Base-by-base conservation (phyloP, 1,140 invertebrate species). In the Cotesia typhae region DNA sequence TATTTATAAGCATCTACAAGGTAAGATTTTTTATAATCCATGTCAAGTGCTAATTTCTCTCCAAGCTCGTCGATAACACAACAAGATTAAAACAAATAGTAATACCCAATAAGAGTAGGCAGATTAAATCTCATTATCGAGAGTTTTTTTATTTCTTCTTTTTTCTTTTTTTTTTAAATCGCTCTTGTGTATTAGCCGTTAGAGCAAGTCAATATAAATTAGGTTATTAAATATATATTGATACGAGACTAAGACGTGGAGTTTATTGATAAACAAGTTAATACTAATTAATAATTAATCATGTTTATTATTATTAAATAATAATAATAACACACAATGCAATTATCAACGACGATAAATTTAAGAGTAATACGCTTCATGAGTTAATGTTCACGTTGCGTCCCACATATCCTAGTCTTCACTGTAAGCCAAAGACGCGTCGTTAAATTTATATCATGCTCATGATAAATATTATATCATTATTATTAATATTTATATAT, bases 1-100 rank as follows among this genome's bases (percentile, higher is more conserved):
- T 52, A 66, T 51, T 52, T 52, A 72, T 77, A 81, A 77, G 74
- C 76, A 75, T 55, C 60, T 67, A 72, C 79, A 76, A 76, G 69
- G 67, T 74, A 75, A 67, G 10, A 53, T n/a, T 57, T 71, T 71
- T 57, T 64, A 59, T 72, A 65, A 72, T 47, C n/a, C 9, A 66
- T 66, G 10, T 66, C 47, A 64, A 64, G 12, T 20, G 61, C 37
- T 38, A 37, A 47, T 69, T 57, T 69, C 38, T 10, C 37, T 69
- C 35, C 28, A 47, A 28, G 41, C 41, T 67, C 20, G 36, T 60
- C 55, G 41, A 60, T 17, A 41, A 70, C 41, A 61, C 17, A 61
- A 37, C 6, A 12, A 36, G 12, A 68, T 57, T 12, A 14, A 70
- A 57, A 72, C 55, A 65, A 53, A 53, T 71, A 51, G 37, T 53